Percentiles rank a stretch among this genome's conserved stretches.
These are phyloP conservation scores for Erannis defoliaria DNA, from an alignment of 2,888 invertebrate genomes.

Conservation along the genomic window DNA sequence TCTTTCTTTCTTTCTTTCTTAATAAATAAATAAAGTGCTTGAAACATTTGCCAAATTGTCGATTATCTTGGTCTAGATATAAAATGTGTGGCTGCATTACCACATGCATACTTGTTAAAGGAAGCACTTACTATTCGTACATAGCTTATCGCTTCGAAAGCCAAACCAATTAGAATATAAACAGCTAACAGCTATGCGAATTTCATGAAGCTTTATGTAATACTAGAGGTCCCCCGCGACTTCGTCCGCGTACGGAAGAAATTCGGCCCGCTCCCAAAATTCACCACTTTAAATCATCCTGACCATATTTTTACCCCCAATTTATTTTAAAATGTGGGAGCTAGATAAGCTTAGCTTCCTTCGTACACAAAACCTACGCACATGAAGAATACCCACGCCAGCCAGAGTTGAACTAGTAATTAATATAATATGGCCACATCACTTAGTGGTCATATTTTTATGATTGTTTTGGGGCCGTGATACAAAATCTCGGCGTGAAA, in stretches of 20 bases:
- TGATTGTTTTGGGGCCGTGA: too few relatives aligned
- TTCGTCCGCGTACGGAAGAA: too few relatives aligned
- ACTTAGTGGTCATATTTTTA: too few relatives aligned
- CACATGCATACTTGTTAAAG: background rate
- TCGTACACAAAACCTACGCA: background rate
- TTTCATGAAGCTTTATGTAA: background rate
- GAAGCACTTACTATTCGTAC: background rate
- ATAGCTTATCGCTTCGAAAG: constrained; percentile 9
- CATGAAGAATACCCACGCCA: background rate
- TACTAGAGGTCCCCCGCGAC: background rate
- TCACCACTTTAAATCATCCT: too few relatives aligned
- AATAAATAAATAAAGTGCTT: background rate
- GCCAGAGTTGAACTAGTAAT: too few relatives aligned
- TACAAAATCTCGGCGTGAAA: too few relatives aligned
- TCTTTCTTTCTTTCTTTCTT: too few relatives aligned
- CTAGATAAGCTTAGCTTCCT: background rate
- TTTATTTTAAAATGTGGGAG: constrained; percentile 1
- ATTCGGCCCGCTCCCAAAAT: too few relatives aligned
- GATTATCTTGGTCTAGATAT: too few relatives aligned
- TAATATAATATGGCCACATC: background rate
- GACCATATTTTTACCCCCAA: background rate
- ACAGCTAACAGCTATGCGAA: constrained; percentile 13
- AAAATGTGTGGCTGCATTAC: background rate
- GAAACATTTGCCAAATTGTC: background rate
- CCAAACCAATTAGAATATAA: constrained; percentile 12